These are phyloP conservation scores for Drosophila truncata DNA, from an alignment of 1,140 invertebrate genomes.

Conservation along the genomic window DNA sequence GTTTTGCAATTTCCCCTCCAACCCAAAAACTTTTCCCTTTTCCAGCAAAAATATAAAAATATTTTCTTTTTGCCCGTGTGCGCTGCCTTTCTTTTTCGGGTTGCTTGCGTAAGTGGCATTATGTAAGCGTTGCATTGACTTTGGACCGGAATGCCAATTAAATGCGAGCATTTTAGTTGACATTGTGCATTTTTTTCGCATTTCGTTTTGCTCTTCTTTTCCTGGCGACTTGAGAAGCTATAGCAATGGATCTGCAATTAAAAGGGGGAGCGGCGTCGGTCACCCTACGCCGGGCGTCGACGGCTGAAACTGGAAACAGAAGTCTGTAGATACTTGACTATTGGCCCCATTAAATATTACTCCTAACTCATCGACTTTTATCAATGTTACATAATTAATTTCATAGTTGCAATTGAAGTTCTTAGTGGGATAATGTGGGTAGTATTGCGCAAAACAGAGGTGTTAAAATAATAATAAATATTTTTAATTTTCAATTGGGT, in stretches of 20 bases:
- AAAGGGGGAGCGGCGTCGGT: slow-evolving; percentile 3
- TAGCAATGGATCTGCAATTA: slow-evolving; percentile 25
- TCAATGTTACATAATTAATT: slow-evolving; percentile 5
- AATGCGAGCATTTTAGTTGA: slow-evolving; percentile 49
- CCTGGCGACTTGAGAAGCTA: slow-evolving; percentile 20
- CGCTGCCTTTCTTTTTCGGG: slow-evolving; percentile 11
- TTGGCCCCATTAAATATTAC: slow-evolving; percentile 10
- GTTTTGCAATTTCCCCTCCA: slow-evolving; percentile 21
- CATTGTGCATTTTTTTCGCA: slow-evolving; percentile 60
- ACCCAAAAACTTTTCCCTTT: slow-evolving; percentile 19
- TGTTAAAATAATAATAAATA: too few relatives aligned
- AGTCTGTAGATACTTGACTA: slow-evolving; percentile 4
- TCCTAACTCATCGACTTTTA: neutral
- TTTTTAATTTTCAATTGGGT: neutral
- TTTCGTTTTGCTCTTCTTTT: slow-evolving; percentile 9
- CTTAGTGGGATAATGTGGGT: neutral
- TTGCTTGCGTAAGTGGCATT: slow-evolving; percentile 66
- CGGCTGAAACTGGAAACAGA: slow-evolving; percentile 14
- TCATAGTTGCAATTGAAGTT: neutral
- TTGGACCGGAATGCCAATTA: slow-evolving; percentile 62
- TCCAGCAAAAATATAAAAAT: slow-evolving; percentile 31
- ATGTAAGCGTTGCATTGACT: slow-evolving; percentile 78
- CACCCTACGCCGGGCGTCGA: slow-evolving; percentile 37
- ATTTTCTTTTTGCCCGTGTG: slow-evolving; percentile 26
- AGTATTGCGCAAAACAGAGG: neutral